Evolutionary conservation across 1,140 invertebrate genomes (phyloP).

Genomic region (Drosophila biarmipes): DNA sequence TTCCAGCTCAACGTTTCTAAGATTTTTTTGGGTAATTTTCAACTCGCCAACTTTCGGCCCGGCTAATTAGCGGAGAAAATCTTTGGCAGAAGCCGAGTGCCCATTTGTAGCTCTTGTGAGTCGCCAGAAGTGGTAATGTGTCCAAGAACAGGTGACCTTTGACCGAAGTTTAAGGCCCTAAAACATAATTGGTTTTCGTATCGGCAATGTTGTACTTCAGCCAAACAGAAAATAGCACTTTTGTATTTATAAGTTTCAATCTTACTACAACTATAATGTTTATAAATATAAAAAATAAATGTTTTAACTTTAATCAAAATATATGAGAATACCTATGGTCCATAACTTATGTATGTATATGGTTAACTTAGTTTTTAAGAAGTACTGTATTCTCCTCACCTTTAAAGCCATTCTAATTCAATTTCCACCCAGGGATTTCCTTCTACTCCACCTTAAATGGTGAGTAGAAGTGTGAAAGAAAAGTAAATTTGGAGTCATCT

Average conservation of each 20-base stretch:
- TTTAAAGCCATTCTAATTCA: neutral
- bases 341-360: too few relatives aligned
- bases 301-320: too few relatives aligned
- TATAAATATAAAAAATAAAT: too few relatives aligned
- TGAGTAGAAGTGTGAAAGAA: neutral
- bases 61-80: constrained; percentile 58
- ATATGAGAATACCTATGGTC: too few relatives aligned
- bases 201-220: too few relatives aligned
- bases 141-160: constrained; percentile 41
- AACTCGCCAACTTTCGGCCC: constrained; percentile 57
- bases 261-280: too few relatives aligned
- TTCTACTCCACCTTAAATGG: neutral
- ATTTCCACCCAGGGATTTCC: neutral
- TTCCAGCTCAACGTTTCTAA: constrained; percentile 31
- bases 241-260: too few relatives aligned
- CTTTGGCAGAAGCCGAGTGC: constrained; percentile 21
- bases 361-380: too few relatives aligned
- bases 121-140: constrained; percentile 15
- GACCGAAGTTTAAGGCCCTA: neutral
- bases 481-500: constrained; percentile 12
- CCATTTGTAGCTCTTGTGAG: constrained; percentile 31
- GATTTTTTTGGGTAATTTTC: constrained; percentile 48
- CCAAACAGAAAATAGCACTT: too few relatives aligned
- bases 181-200: neutral
- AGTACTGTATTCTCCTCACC: too few relatives aligned